Percentiles rank a stretch among this genome's conserved stretches.
Conservation (phyloP, 2,113 vertebrate genomes). For the Rhizomys pruinosus region DNA sequence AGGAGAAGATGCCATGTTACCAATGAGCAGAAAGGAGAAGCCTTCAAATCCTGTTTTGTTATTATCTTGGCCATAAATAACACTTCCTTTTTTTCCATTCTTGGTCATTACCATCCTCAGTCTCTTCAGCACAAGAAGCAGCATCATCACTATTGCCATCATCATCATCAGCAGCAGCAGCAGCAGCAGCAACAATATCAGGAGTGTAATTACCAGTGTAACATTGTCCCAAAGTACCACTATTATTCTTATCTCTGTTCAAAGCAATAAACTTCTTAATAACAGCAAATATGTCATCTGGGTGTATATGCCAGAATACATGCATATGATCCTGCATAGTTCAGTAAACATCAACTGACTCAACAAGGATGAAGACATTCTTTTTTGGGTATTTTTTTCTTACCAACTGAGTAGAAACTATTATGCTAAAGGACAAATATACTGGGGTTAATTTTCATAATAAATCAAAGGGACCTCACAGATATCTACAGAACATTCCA, state of each 20-base stretch:
- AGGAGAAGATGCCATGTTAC: constrained; percentile 17
- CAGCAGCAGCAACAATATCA: background rate
- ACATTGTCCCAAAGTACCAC: background rate
- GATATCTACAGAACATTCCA: too few relatives aligned
- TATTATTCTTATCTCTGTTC: background rate
- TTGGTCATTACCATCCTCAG: background rate
- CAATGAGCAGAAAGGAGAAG: constrained; percentile 18
- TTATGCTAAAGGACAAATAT: constrained; percentile 16
- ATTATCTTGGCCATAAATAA: constrained; percentile 47
- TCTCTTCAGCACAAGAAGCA: background rate
- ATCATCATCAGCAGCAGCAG: background rate
- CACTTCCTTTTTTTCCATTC: constrained; percentile 25
- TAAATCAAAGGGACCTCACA: too few relatives aligned
- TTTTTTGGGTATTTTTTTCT: too few relatives aligned
- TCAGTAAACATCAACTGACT: background rate
- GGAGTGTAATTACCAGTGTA: background rate
- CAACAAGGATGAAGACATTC: background rate
- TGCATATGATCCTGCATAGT: background rate
- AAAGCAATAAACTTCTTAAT: background rate
- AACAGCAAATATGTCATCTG: constrained; percentile 11
- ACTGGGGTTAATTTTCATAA: background rate
- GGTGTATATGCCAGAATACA: background rate
- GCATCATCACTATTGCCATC: background rate
- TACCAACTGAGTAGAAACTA: background rate
- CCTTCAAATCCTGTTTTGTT: background rate